Conservation (phyloP, 2,888 invertebrate genomes). For the Azorinus chamasolen region DNA sequence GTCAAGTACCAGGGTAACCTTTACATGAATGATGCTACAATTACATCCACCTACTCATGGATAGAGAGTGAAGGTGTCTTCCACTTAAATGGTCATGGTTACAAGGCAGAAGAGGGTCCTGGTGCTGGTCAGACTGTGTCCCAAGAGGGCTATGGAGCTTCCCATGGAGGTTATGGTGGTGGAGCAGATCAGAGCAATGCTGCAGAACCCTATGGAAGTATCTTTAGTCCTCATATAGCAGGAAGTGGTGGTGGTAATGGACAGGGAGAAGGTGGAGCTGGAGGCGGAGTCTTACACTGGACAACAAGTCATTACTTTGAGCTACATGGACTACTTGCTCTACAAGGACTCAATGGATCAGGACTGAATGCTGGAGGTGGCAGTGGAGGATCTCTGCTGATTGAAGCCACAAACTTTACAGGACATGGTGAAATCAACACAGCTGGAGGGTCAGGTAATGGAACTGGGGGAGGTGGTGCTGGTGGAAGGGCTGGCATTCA, state of each 20-base stretch:
- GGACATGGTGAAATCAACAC: constrained; percentile 78
- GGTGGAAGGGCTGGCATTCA: constrained; percentile 77
- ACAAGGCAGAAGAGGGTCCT: constrained; percentile 60
- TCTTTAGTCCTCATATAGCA: constrained; percentile 61
- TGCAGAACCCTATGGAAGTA: constrained; percentile 72
- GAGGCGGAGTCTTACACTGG: constrained; percentile 77
- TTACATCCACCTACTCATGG: constrained; percentile 74
- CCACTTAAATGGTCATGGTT: constrained; percentile 75
- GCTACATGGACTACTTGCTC: constrained; percentile 72
- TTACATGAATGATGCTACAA: constrained; percentile 77
- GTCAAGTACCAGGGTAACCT: constrained; percentile 74
- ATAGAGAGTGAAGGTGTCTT: constrained; percentile 78
- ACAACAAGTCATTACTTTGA: constrained; percentile 73
- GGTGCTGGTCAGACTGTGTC: constrained; percentile 68
- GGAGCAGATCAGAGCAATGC: constrained; percentile 55
- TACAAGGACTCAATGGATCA: constrained; percentile 68
- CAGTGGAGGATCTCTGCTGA: constrained; percentile 75
- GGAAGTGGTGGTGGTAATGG: constrained; percentile 81
- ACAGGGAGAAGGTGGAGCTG: constrained; percentile 70
- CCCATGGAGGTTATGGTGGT: constrained; percentile 79
- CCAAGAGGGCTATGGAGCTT: constrained; percentile 73
- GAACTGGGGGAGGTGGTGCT: constrained; percentile 71
- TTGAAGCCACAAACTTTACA: constrained; percentile 75
- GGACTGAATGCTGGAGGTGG: constrained; percentile 75
- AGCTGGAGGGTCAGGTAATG: constrained; percentile 72